These are phyloP conservation scores for Esox niger DNA, from an alignment of 2,113 vertebrate species.

Conservation along the genomic window DNA sequence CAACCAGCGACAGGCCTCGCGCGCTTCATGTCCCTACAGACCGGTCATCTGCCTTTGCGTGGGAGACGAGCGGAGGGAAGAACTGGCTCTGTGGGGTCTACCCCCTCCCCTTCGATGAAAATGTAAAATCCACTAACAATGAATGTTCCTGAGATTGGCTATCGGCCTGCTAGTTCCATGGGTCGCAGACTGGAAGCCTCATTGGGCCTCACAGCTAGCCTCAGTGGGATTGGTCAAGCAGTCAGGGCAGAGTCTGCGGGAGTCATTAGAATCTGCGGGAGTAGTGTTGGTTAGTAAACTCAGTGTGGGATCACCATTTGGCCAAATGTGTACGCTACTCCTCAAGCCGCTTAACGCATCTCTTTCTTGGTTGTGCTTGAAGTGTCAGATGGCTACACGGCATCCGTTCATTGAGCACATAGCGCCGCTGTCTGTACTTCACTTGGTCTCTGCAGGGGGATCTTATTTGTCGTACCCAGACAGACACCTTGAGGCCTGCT, in stretches of 20 bases:
- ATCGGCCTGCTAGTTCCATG: slow-evolving; percentile 30
- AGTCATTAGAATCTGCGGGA: background rate
- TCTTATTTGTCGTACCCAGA: background rate
- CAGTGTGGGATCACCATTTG: slow-evolving; percentile 10
- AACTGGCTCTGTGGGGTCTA: too few relatives aligned
- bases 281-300: slow-evolving; percentile 11
- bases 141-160: slow-evolving; percentile 55
- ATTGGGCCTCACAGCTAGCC: slow-evolving; percentile 28
- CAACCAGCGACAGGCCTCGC: slow-evolving; percentile 15
- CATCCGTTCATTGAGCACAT: too few relatives aligned
- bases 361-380: slow-evolving; percentile 4
- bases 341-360: background rate
- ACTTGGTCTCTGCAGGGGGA: background rate
- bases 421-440: background rate
- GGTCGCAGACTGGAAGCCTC: slow-evolving; percentile 8
- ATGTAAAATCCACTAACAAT: slow-evolving; percentile 24
- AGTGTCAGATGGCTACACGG: slow-evolving; percentile 30
- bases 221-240: slow-evolving; percentile 44
- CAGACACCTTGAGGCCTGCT: background rate
- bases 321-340: background rate
- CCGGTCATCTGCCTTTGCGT: slow-evolving; percentile 7
- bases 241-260: slow-evolving; percentile 34
- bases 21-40: slow-evolving; percentile 7
- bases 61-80: too few relatives aligned
- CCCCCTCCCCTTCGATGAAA: too few relatives aligned